phyloP scores from a whole-genome alignment of 2,113 vertebrate genomes.

The Lanius collurio region DNA sequence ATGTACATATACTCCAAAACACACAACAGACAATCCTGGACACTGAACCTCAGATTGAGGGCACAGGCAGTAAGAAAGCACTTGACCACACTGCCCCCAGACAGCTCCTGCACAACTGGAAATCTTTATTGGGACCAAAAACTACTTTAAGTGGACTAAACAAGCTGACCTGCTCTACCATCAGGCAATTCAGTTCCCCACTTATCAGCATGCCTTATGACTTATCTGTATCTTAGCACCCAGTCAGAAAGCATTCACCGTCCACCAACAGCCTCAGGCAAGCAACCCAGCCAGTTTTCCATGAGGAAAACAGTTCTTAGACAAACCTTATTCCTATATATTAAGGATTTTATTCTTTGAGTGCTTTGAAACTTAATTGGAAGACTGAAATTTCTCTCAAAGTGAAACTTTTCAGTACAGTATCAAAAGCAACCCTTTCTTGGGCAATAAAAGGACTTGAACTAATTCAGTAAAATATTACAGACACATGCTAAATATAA shows the following conservation, averaged over 20 bases:
- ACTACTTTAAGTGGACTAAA: neutral
- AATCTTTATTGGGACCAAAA: neutral
- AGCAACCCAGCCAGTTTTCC: neutral
- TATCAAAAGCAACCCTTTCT: neutral
- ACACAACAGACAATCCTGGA: neutral
- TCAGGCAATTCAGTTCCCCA: neutral
- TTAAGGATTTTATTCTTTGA: neutral
- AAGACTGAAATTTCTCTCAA: neutral
- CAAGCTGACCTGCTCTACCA: neutral
- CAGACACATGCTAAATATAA: neutral
- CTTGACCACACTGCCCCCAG: neutral
- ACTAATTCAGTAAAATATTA: neutral
- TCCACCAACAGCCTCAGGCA: neutral
- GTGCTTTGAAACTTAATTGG: neutral
- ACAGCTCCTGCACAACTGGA: neutral
- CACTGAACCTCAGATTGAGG: neutral
- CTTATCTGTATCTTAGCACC: neutral
- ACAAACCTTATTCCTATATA: rapidly evolving
- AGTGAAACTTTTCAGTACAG: neutral
- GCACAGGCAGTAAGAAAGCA: neutral
- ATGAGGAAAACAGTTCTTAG: neutral
- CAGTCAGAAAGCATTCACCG: neutral
- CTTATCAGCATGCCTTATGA: neutral
- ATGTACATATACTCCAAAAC: neutral
- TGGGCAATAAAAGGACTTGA: neutral